Base-by-base conservation (phyloP, 2,888 invertebrate species). In the Encarsia formosa region DNA sequence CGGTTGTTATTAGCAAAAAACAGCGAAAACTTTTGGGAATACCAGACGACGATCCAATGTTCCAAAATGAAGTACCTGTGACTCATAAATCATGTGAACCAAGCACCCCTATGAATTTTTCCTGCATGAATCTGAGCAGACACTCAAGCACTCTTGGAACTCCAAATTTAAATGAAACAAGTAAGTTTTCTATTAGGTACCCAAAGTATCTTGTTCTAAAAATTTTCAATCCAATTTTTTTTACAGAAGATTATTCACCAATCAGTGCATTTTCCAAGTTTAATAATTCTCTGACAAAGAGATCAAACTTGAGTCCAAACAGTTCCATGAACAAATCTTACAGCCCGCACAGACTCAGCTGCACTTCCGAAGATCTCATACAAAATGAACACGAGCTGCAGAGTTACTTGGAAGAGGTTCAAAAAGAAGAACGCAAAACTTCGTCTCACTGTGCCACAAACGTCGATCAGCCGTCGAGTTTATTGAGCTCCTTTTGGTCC, bases 1-100 rank as follows among this genome's bases (percentile, higher is more conserved):
- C 79, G 5, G 73, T 82, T 13, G 58, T 67, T 2, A 72, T 82
- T 2, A 81, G 77, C 13, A 66, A 73, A 8, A 70, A 73, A 38
- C 83, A 84, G 59, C 77, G 78, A 59, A 71, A 73, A 59, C 68
- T 83, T 15, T 66, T 83, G 13, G 79, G 78, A 52, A 75, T 81
- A 43, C 74, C 75, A 32, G 77, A 79, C 1, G 65, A 69, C 20
- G 71, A 71, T 59, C 68, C 70, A 0, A 22, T 71, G 6, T 71
- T 71, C 32, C 65, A 65, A 51, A 63, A 58, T 24, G 63, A 65
- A 51, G 32, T 34, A 24, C 41, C 57, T 6, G 42, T 49, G 4
- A 54, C 59, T 1, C 59, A 58, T 6, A 66, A 63, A 32, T 29
- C 55, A 11, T 35, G 52, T 0, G 67, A 68, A 35, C 57, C 63